Percentiles rank a stretch among this genome's conserved stretches.
These are phyloP conservation scores for Lepilemur septentrionalis DNA, from an alignment of 2,797 vertebrate genomes.

Conservation along the genomic window DNA sequence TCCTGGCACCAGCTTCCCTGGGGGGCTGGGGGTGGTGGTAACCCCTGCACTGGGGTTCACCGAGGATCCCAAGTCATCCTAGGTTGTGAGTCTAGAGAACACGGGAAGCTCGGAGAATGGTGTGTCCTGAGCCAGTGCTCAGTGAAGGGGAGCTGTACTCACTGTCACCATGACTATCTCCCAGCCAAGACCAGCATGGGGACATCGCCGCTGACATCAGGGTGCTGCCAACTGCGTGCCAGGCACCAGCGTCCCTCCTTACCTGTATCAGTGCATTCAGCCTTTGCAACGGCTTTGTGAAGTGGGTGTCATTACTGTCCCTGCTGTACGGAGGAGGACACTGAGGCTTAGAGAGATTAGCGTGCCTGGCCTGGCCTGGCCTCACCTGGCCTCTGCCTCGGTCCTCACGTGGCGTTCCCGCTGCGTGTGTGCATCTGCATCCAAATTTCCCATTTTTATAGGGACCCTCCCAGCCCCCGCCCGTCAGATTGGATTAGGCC, in stretches of 20 bases:
- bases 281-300: background rate
- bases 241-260: background rate
- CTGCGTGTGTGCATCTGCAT: background rate
- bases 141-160: background rate
- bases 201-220: background rate
- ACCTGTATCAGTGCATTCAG: background rate
- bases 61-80: background rate
- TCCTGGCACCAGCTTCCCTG: rapidly evolving
- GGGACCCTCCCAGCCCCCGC: no score
- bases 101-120: rapidly evolving
- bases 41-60: background rate
- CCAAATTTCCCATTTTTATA: background rate
- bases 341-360: background rate
- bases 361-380: background rate
- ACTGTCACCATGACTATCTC: rapidly evolving
- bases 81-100: background rate
- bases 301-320: background rate
- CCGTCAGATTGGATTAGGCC: rapidly evolving
- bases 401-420: rapidly evolving
- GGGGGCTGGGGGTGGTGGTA: rapidly evolving
- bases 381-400: background rate
- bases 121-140: background rate
- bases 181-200: rapidly evolving
- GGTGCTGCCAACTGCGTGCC: background rate
- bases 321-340: background rate